Conservation (phyloP, 2,888 invertebrate species). For the Spicauda simplicius region DNA sequence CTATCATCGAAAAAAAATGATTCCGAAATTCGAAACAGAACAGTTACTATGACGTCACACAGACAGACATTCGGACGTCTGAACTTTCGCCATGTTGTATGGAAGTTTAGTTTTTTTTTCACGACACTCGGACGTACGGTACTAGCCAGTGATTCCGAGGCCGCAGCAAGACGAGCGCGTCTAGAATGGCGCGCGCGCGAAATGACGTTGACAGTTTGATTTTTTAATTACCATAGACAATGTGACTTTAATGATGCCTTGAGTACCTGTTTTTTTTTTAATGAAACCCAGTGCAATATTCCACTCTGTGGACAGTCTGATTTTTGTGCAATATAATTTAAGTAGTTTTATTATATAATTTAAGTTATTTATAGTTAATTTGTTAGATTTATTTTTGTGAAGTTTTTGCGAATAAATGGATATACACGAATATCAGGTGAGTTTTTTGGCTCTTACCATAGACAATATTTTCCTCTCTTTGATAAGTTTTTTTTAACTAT, state of each 20-base stretch:
- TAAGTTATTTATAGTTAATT: no score
- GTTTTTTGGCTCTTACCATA: conserved; percentile 36
- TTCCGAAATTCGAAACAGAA: no score
- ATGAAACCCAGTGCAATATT: conserved; percentile 66
- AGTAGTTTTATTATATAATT: conserved; percentile 43
- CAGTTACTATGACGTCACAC: no score
- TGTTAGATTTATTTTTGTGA: conserved; percentile 36
- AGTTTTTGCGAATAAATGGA: conserved; percentile 59
- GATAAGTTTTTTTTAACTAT: no score
- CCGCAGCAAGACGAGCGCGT: conserved; percentile 60
- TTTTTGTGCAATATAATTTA: conserved; percentile 70
- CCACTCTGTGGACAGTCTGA: conserved; percentile 75
- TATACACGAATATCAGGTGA: conserved; percentile 79
- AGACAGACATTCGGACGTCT: not conserved
- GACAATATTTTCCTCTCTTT: no score
- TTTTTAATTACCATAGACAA: conserved; percentile 40
- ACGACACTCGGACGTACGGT: conserved; percentile 37
- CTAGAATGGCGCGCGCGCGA: conserved; percentile 48
- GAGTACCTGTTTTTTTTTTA: conserved; percentile 60
- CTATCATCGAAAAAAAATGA: no score
- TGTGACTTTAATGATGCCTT: conserved; percentile 45
- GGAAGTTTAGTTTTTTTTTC: conserved; percentile 22
- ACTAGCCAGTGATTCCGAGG: conserved; percentile 50
- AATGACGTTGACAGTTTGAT: conserved; percentile 45
- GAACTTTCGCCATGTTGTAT: conserved; percentile 1